Conservation (phyloP, 2,888 invertebrate species). For the Acanthoscelides obtectus region DNA sequence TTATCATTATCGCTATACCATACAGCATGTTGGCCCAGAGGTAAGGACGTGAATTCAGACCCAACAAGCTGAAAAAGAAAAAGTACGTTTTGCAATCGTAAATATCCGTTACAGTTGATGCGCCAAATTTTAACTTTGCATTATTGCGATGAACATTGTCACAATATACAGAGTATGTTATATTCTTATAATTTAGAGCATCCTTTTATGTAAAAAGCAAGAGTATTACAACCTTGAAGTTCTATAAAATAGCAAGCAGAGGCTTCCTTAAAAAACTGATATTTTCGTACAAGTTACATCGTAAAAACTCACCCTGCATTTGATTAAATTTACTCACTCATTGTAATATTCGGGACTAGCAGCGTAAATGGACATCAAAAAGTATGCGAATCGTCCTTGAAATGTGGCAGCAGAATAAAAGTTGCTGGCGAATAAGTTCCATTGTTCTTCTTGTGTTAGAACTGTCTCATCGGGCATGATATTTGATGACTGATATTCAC, state of each 20-base stretch:
- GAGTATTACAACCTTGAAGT: too few species aligned
- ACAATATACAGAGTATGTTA: too few species aligned
- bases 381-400: slow-evolving; percentile 39
- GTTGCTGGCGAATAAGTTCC: slow-evolving; percentile 10
- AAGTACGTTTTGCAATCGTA: too few species aligned
- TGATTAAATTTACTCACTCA: slow-evolving; percentile 31
- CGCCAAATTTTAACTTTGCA: too few species aligned
- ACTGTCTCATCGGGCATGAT: background rate
- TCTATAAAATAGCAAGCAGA: too few species aligned
- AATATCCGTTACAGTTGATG: too few species aligned
- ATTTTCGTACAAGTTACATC: too few species aligned
- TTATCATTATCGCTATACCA: slow-evolving; percentile 29
- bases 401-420: slow-evolving; percentile 30
- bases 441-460: slow-evolving; percentile 1
- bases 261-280: too few species aligned
- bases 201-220: too few species aligned
- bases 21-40: slow-evolving; percentile 32
- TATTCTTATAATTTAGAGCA: too few species aligned
- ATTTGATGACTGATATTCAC: background rate
- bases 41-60: slow-evolving; percentile 21
- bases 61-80: slow-evolving; percentile 1
- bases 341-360: slow-evolving; percentile 32
- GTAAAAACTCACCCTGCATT: too few species aligned
- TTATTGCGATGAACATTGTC: too few species aligned
- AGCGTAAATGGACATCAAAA: slow-evolving; percentile 40